Evolutionary conservation across 1,140 invertebrate genomes (phyloP), one percentile per base, ranked within the genome.

Genomic region (Eciton burchellii): DNA sequence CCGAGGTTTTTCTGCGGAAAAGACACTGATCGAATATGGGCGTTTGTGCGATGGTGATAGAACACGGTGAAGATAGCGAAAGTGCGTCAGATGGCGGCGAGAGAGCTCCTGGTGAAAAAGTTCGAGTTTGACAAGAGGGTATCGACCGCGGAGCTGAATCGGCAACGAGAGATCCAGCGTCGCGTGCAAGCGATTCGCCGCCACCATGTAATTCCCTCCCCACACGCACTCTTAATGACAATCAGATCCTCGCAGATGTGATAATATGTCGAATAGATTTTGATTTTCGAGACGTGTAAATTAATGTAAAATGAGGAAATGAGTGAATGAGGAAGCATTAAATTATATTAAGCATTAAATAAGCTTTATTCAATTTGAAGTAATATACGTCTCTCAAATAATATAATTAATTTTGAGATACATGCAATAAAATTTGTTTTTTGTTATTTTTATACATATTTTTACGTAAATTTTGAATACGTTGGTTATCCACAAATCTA

Each of bases 161-260:
- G 97, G 65, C 96, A 97, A 91, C 96, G 96, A 91, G 96, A 97
- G 92, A 95, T 97, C 72, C 96, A 97, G 94, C 96, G 96, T 93
- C 97, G 96, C 95, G 94, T 97, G 89, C 97, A 97, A 91, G 96
- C 95, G 91, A 95, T 97, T 89, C 97, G 96, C 91, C 96, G 97
- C 94, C 96, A 97, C 95, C 91, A 91, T 91, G 91, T 89, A 88
- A 87, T 81, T 73, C 24, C 54, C 60, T 19, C 47, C 35, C 70
- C 56, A 29, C 57, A 74, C 43, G 21, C 49, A 68, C 41, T 68
- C 49, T 68, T 68, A 77, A 56, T 26, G 12, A 14, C 59, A 65
- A 21, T 54, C 29, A 14, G 19, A 9, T 19, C 12, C 63, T 16
- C 9, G 72, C 59, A n/a, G 4, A 52, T 19, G 16, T 68, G 16